phyloP scores from a whole-genome alignment of 1,140 invertebrate genomes.

The Yoshiicerus persimilis region DNA sequence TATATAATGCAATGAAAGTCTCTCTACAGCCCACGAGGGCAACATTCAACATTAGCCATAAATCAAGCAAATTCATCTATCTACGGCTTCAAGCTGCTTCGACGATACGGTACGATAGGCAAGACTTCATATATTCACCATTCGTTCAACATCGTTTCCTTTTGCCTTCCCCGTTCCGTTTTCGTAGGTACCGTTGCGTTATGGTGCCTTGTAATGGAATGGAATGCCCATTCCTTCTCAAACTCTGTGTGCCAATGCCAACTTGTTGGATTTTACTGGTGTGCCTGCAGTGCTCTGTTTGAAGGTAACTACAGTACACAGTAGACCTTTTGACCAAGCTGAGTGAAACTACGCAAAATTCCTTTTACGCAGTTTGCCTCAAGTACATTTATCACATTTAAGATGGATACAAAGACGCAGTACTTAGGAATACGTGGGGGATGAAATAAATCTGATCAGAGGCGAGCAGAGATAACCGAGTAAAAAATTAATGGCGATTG shows the following conservation, averaged over 20 bases:
- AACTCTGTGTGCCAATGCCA: neutral
- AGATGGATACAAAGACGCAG: too few species aligned
- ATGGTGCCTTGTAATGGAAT: neutral
- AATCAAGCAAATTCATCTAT: constrained; percentile 7
- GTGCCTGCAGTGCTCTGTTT: neutral
- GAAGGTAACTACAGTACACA: neutral
- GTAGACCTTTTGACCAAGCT: neutral
- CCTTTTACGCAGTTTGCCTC: neutral
- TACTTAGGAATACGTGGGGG: neutral
- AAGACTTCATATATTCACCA: neutral
- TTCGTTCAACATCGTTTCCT: constrained; percentile 3
- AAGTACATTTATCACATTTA: neutral
- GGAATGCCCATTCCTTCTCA: neutral
- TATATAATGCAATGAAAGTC: constrained; percentile 5
- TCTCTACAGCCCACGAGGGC: constrained; percentile 11
- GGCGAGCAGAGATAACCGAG: neutral
- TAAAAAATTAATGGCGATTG: constrained; percentile 12
- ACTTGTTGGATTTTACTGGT: neutral
- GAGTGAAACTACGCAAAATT: neutral
- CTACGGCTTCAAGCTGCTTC: neutral
- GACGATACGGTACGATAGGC: neutral
- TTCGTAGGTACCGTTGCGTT: neutral
- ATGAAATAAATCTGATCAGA: neutral
- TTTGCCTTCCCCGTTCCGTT: neutral
- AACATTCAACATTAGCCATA: constrained; percentile 16